Base-by-base conservation (phyloP, 1,140 invertebrate genomes). In the Trichonephila clavata region DNA sequence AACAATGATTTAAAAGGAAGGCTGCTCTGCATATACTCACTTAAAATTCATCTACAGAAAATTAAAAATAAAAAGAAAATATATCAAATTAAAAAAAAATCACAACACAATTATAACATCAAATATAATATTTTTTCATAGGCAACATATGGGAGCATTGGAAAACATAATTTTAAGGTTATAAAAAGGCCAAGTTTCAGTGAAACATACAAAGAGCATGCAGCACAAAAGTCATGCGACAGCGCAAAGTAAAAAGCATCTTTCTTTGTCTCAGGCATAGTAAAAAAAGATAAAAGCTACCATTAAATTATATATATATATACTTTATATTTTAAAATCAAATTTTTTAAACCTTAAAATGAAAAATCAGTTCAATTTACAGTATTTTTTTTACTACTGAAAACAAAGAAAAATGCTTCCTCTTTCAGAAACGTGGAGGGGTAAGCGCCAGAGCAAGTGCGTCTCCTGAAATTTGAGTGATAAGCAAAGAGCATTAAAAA, bases 381-480 rank as follows among this genome's bases (percentile, higher is more conserved):
- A 3, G 16, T 32, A 16, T n/a, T 43, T 81, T 43, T 5, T 81
- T 83, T 57, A 13, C 43, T 8, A 21, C 4, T 24, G 4, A 83
- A 7, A 59, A 68, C 63, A 71, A 89, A 89, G 65, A 71, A 93
- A 93, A 50, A 61, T 93, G 92, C 39, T 59, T 93, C 21, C n/a
- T 27, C 24, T 92, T 88, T 68, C 57, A 65, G 24, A 68, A 50
- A 57, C 43, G 59, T 61, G 39, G 57, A 59, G 32, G 43, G 60
- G 24, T 24, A 87, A 93, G 92, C 92, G 92, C 92, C 16, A 77
- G 24, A 87, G 86, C 84, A 93, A 71, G 63, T 93, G 92, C 92
- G 71, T 81, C 65, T 93, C 92, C 92, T 93, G 92, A 93, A 93
- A 87, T 87, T 93, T 86, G 5, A 93, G 71, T 65, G 80, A 81